phyloP scores from a whole-genome alignment of 2,888 invertebrate genomes.

The Stenichneumon culpator region DNA sequence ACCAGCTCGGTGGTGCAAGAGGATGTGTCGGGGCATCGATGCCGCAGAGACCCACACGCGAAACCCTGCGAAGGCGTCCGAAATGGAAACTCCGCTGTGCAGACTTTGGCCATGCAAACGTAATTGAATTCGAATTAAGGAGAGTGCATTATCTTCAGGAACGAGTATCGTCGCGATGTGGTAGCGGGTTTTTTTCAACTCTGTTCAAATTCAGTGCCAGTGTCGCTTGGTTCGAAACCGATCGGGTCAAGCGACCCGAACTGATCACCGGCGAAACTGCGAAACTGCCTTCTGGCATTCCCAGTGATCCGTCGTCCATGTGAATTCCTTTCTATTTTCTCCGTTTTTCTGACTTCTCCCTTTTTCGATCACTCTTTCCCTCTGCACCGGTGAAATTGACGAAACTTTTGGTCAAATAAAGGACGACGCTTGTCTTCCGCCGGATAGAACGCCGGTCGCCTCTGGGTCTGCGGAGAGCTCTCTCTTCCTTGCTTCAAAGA shows the following conservation, averaged over 20 bases:
- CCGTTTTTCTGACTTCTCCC: neutral
- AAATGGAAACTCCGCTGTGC: neutral
- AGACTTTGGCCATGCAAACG: neutral
- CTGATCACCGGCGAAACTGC: neutral
- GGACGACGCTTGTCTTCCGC: neutral
- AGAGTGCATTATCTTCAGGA: neutral
- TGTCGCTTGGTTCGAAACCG: neutral
- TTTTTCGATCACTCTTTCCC: neutral
- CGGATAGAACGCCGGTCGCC: neutral
- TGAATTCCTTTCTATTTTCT: conserved; percentile 24
- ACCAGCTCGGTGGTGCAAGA: neutral
- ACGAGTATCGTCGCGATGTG: neutral
- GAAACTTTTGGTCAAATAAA: conserved; percentile 27
- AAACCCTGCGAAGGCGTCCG: conserved; percentile 18
- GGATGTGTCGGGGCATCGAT: neutral
- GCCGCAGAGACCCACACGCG: neutral
- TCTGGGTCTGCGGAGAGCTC: neutral
- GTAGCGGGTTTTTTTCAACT: neutral
- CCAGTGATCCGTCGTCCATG: neutral
- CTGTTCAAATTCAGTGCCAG: too few relatives aligned
- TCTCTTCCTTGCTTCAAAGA: conserved; percentile 11
- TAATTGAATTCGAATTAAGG: conserved; percentile 4
- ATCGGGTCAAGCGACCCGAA: neutral
- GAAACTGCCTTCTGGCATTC: conserved; percentile 20
- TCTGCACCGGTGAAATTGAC: conserved; percentile 11